Conservation (phyloP, 2,797 vertebrate species). For the Platalea minor region DNA sequence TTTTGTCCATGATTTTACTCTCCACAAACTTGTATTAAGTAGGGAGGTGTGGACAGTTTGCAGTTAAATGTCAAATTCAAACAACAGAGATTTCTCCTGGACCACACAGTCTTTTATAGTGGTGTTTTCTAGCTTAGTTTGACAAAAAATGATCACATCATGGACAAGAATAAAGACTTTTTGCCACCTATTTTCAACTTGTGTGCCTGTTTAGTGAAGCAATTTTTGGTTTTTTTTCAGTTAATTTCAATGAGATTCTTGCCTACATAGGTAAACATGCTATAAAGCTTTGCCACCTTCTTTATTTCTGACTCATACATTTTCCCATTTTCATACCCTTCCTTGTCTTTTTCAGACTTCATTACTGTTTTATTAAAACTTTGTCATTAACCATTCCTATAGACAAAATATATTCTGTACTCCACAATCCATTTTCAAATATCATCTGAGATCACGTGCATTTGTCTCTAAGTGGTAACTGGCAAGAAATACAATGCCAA, state of each 20-base stretch:
- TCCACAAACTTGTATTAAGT: background rate
- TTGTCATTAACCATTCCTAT: background rate
- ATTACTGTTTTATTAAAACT: background rate
- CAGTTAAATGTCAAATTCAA: background rate
- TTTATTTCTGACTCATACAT: background rate
- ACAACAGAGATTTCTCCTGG: background rate
- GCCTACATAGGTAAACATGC: background rate
- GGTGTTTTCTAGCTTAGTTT: background rate
- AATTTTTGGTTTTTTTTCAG: background rate
- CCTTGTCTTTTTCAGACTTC: background rate
- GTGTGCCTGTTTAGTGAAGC: background rate
- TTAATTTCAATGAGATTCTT: background rate
- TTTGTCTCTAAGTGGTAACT: background rate
- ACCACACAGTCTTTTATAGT: background rate
- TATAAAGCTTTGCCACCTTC: background rate
- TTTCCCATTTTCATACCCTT: background rate
- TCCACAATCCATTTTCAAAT: background rate
- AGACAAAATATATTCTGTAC: background rate
- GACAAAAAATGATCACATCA: background rate
- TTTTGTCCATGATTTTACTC: background rate
- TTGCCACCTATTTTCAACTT: background rate
- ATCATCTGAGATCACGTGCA: rapidly evolving
- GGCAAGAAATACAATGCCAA: background rate
- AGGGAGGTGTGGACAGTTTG: background rate
- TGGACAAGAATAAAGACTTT: background rate